phyloP scores from a whole-genome alignment of 2,797 vertebrate genomes.

The Sparidentex hasta region DNA sequence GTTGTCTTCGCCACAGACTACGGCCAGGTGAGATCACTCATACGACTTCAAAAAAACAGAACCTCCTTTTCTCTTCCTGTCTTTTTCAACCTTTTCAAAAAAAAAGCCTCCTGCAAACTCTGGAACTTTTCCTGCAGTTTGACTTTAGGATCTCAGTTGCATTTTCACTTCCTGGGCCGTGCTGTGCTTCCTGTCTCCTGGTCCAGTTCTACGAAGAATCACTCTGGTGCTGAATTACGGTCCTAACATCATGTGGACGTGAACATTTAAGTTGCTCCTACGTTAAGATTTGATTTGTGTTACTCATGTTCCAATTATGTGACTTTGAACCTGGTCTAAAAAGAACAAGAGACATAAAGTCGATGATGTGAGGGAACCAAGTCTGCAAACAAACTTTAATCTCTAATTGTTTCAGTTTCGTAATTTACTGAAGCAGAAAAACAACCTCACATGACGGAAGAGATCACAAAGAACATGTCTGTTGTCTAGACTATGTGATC shows the following conservation, averaged over 20 bases:
- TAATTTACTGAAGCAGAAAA: not conserved
- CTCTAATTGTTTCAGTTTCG: not conserved
- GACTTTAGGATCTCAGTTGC: not conserved
- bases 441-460: not conserved
- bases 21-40: constrained; percentile 89
- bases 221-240: not conserved
- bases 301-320: not conserved
- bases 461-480: not conserved
- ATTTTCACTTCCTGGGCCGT: not conserved
- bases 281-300: not conserved
- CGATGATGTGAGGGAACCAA: not conserved
- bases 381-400: not conserved
- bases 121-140: not conserved
- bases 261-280: not conserved
- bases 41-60: not conserved
- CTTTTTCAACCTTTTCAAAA: not conserved
- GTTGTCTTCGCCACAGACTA: constrained; percentile 93
- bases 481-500: not conserved
- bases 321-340: not conserved
- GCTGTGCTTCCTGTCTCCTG: not conserved
- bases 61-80: not conserved
- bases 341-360: not conserved
- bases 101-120: no score
- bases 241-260: not conserved
- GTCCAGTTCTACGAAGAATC: not conserved